Evolutionary conservation across 1,140 invertebrate species (phyloP).

Genomic region (Tetragnatha versicolor): DNA sequence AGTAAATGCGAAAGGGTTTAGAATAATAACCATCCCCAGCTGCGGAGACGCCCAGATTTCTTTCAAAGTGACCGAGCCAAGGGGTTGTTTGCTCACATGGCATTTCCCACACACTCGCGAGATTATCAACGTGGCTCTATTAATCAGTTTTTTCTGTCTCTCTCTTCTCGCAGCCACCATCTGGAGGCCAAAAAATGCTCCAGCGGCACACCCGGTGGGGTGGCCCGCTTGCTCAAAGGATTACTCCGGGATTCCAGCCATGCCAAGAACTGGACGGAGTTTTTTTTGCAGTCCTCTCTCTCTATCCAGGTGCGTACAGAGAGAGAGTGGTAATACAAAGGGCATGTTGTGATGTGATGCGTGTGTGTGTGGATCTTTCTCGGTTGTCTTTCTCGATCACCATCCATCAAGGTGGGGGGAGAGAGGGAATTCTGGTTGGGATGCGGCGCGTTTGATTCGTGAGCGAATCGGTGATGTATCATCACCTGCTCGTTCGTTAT

Average conservation of each 20-base stretch:
- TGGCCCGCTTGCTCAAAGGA: constrained; percentile 50
- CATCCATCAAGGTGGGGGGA: constrained; percentile 11
- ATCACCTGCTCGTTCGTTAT: too few relatives aligned
- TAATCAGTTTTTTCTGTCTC: constrained; percentile 54
- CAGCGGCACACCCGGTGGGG: constrained; percentile 34
- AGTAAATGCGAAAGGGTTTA: constrained; percentile 52
- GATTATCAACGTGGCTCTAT: constrained; percentile 53
- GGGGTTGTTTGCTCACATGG: constrained; percentile 53
- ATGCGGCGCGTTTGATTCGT: too few relatives aligned
- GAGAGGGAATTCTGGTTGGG: not conserved
- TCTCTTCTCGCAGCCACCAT: constrained; percentile 22
- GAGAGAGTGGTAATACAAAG: not conserved
- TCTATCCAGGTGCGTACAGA: not conserved
- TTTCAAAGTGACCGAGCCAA: constrained; percentile 37
- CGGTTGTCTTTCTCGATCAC: constrained; percentile 18
- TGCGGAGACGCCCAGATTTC: constrained; percentile 43
- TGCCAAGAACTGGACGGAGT: constrained; percentile 42
- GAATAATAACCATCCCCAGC: constrained; percentile 1
- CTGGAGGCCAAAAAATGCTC: constrained; percentile 46
- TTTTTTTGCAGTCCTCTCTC: constrained; percentile 14
- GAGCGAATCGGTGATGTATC: too few relatives aligned
- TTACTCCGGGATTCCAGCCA: constrained; percentile 47
- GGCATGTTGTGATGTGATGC: constrained; percentile 15
- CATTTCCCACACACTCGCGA: constrained; percentile 49
- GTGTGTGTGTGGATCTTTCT: constrained; percentile 8